These are phyloP conservation scores for Charina bottae DNA, from an alignment of 2,113 vertebrate genomes.

Conservation along the genomic window DNA sequence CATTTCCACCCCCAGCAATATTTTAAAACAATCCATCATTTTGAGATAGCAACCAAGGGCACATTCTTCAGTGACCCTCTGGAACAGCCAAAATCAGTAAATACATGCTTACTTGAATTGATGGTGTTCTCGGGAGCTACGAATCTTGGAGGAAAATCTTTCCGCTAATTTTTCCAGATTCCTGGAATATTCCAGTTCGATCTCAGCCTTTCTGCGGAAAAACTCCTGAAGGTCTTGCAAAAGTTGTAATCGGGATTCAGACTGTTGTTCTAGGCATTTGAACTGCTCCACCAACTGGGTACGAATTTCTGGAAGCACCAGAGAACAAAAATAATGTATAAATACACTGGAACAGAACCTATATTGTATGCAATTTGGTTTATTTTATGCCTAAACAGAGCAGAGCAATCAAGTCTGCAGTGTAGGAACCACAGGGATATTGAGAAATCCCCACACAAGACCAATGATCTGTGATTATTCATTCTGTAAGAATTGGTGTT, in stretches of 20 bases:
- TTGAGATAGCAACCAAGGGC: neutral
- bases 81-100: neutral
- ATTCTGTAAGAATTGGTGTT: neutral
- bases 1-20: neutral
- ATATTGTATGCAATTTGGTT: neutral
- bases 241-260: conserved; percentile 94
- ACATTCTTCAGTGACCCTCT: fast-evolving
- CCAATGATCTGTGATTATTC: neutral
- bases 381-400: neutral
- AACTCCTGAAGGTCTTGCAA: conserved; percentile 99
- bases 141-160: conserved; percentile 96
- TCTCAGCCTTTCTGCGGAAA: conserved; percentile 96
- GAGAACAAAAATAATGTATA: neutral
- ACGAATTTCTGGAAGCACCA: conserved; percentile 87
- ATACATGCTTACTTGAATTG: conserved; percentile 90
- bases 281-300: conserved; percentile 97
- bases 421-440: neutral
- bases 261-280: conserved; percentile 98
- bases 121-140: conserved; percentile 92
- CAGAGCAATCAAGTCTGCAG: neutral
- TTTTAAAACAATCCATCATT: neutral
- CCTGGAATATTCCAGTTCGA: conserved; percentile 95
- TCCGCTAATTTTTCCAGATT: conserved; percentile 97
- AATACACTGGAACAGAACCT: neutral
- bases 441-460: neutral